These are phyloP conservation scores for Cottus gobio DNA, from an alignment of 2,113 vertebrate species.

Conservation along the genomic window DNA sequence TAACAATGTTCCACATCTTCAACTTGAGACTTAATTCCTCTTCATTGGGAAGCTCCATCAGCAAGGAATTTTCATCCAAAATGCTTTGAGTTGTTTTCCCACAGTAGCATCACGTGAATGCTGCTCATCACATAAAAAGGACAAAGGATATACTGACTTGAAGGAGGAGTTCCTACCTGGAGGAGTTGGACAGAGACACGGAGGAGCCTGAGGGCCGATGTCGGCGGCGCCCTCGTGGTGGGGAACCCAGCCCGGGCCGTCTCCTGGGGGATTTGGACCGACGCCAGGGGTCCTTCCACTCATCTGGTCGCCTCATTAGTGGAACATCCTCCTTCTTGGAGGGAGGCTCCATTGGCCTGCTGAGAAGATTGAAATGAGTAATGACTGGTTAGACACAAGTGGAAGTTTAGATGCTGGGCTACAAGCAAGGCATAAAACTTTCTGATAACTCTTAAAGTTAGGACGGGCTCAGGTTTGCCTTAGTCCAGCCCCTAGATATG, in stretches of 20 bases:
- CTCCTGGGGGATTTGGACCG: conserved; percentile 98
- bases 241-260: conserved; percentile 88
- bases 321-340: conserved; percentile 89
- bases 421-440: background rate
- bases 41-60: background rate
- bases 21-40: background rate
- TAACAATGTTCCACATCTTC: too few species aligned
- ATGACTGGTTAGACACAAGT: background rate
- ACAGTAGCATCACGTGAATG: background rate
- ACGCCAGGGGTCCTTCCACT: conserved; percentile 99
- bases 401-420: background rate
- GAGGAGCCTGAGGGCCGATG: conserved; percentile 93
- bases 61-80: background rate
- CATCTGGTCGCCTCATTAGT: conserved; percentile 89
- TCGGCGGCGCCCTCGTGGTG: conserved; percentile 88
- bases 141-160: background rate
- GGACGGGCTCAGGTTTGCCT: background rate
- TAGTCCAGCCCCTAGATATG: too few species aligned
- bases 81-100: background rate
- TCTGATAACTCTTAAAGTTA: background rate
- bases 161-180: conserved; percentile 83
- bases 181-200: conserved; percentile 93
- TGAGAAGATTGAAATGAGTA: conserved; percentile 22
- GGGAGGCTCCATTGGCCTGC: conserved; percentile 82
- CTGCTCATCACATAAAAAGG: background rate